Conservation (phyloP, 2,113 vertebrate species). For the Brachypteracias leptosomus region DNA sequence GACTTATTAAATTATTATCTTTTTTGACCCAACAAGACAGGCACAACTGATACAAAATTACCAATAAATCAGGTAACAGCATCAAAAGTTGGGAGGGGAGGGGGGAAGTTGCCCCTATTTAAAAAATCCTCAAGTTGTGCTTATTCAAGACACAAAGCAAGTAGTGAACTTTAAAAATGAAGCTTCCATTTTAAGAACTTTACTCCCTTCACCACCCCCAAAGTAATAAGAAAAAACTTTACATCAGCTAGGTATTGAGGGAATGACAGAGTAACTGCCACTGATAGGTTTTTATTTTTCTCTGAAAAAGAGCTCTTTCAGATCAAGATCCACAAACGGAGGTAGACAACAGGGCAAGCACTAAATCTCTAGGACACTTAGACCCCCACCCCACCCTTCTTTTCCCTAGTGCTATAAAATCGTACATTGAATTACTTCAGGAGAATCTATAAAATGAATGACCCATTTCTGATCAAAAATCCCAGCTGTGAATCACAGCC, state of each 20-base stretch:
- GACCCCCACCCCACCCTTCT: accelerated
- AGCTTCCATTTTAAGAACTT: background rate
- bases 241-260: background rate
- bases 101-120: background rate
- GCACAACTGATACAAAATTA: background rate
- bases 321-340: background rate
- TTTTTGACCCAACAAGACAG: background rate
- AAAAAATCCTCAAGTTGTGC: background rate
- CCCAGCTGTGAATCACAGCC: background rate
- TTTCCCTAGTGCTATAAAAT: background rate
- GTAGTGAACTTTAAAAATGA: background rate
- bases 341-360: background rate
- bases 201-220: background rate
- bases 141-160: background rate
- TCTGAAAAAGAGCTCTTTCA: background rate
- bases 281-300: background rate
- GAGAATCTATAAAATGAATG: conserved; percentile 12
- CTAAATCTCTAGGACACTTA: background rate
- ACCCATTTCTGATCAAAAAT: conserved; percentile 32
- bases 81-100: background rate
- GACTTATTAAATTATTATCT: background rate
- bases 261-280: background rate
- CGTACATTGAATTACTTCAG: background rate
- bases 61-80: background rate
- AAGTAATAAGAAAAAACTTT: background rate